Conservation (phyloP, 2,113 vertebrate genomes). For the Pseudopipra pipra region DNA sequence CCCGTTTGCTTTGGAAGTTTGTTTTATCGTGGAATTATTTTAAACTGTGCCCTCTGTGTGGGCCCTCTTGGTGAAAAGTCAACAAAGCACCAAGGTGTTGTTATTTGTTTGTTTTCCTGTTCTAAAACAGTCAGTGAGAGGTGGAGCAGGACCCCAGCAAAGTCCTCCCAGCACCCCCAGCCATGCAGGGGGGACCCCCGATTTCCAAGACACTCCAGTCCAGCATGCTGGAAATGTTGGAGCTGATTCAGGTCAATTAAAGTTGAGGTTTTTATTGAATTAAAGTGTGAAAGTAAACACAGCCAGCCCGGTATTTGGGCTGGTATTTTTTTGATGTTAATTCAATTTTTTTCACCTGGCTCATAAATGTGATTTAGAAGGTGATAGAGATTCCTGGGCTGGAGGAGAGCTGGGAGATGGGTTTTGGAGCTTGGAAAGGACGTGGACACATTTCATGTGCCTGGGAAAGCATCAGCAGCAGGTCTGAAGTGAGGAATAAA, state of each 20-base stretch:
- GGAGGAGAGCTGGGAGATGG: not conserved
- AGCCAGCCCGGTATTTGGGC: not conserved
- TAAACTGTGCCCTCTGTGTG: not conserved
- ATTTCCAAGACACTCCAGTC: not conserved
- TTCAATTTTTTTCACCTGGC: not conserved
- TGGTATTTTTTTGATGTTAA: not conserved
- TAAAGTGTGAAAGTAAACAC: constrained; percentile 10
- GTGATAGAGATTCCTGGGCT: not conserved
- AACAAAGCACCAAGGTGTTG: not conserved
- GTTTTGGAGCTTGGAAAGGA: not conserved
- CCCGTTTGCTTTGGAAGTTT: not conserved
- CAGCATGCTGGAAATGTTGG: not conserved
- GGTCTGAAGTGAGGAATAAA: not conserved
- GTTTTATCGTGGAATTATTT: not conserved
- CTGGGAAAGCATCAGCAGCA: not conserved
- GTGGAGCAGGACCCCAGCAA: not conserved
- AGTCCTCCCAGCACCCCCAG: not conserved
- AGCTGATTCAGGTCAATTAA: not conserved
- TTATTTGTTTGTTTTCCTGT: not conserved
- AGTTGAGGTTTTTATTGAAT: constrained; percentile 13
- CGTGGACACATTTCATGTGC: not conserved
- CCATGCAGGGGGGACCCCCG: rapidly evolving
- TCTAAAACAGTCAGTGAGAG: rapidly evolving
- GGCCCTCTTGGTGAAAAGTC: not conserved
- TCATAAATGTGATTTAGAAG: constrained; percentile 18